Evolutionary conservation across 1,140 invertebrate species (phyloP).

Genomic region (Patella vulgata): DNA sequence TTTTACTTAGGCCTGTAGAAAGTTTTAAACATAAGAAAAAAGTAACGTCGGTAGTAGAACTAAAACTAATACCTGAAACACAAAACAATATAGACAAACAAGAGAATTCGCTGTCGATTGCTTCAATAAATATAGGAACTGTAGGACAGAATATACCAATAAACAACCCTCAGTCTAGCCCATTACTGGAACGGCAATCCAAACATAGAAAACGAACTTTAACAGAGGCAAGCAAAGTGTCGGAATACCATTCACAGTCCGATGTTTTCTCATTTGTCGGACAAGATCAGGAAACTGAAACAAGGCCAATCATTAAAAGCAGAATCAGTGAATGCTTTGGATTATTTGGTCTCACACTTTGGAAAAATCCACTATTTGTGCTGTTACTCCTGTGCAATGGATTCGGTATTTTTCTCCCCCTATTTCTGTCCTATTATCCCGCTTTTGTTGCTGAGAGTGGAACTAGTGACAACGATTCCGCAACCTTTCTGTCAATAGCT

Average conservation of each 20-base stretch:
- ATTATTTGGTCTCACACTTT: neutral
- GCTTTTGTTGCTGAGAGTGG: constrained; percentile 21
- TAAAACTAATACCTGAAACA: neutral
- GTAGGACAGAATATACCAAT: neutral
- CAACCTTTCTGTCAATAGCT: constrained; percentile 27
- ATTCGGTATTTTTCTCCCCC: neutral
- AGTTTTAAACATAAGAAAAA: neutral
- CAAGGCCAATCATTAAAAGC: no score
- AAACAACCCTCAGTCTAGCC: no score
- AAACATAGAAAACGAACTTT: no score
- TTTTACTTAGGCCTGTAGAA: constrained; percentile 25
- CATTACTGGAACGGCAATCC: no score
- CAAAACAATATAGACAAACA: neutral
- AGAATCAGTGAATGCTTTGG: no score
- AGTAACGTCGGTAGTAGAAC: neutral
- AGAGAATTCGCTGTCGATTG: neutral
- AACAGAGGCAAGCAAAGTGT: no score
- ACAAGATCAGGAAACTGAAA: no score
- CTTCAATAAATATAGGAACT: neutral
- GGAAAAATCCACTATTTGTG: neutral
- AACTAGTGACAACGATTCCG: constrained; percentile 20
- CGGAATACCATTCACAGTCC: no score
- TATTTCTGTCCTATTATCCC: constrained; percentile 21
- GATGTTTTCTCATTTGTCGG: no score
- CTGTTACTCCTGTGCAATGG: neutral